Evolutionary conservation across 1,140 invertebrate genomes (phyloP), one percentile per base, ranked within the genome.

Genomic region (Temnothorax curvispinosus): DNA sequence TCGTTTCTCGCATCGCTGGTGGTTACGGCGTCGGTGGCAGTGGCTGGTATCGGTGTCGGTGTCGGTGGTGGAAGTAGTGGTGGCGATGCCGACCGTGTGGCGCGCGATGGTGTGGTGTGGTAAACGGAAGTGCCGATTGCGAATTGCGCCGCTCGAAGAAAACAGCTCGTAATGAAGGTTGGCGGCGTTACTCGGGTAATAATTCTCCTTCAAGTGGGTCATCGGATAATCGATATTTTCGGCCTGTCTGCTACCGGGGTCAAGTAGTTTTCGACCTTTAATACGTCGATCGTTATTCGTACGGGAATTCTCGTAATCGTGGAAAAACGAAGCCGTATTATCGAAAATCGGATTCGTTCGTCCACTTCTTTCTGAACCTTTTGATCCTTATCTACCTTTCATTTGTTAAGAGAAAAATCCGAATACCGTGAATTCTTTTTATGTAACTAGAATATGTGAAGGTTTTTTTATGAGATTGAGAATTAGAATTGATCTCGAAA

Each of bases 211-310:
- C 52, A 88, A 91, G 67, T 86, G 60, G 84, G 84, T 85, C 89
- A 80, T 89, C 89, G 87, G 77, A 81, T 91, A 89, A 91, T 91
- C 89, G 89, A 91, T 91, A 82, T 87, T 89, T 91, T 89, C 71
- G 77, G 47, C 58, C 35, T 32, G 54, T 52, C 50, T 69, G 41
- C 47, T 50, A 69, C 65, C 13, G 64, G 7, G 52, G 54, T 52
- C 76, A 72, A 60, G 67, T 64, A 77, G 78, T 90, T 81, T 88
- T 82, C 76, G 81, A 88, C 76, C 89, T 88, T 90, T 90, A 38
- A 56, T 76, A 81, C n/a, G 13, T 35, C 50, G 88, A 62, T 78
- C 60, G 58, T 54, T 32, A 64, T 54, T 88, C 71, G 88, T 72
- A 82, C 74, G 52, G 88, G 47, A 72, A 44, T 56, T 38, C 56